Base-by-base conservation (phyloP, 1,140 invertebrate species). In the Armadillidium nasatum region DNA sequence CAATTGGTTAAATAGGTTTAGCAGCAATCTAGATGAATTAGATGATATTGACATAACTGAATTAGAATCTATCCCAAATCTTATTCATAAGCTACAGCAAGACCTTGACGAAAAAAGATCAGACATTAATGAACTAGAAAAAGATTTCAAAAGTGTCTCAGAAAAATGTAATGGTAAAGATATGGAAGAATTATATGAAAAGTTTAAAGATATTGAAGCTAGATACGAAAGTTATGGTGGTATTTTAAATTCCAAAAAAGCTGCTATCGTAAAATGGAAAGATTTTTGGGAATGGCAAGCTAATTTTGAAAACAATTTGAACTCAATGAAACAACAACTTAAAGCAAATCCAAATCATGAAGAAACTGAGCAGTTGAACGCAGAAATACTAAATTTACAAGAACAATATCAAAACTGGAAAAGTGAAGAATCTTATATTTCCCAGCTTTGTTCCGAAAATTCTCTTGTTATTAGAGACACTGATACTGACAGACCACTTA, bases 1-100 rank as follows among this genome's bases (percentile, higher is more conserved):
- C 70, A 91, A 90, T 72, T 96, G 93, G 93, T 89, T 96, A 84
- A 90, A 91, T 67, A 88, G 91, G 73, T 87, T 94, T 68, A 88
- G 90, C 80, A 86, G 88, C 21, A 90, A 92, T 81, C 88, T 93
- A 21, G 89, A 90, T 66, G 90, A 92, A 80, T 89, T 93, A 71
- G 91, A 92, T 84, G 92, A 94, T 83, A 79, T 81, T 50, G 80
- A 81, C 54, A 72, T 81, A 43, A 77, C 78, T 75, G 80, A 81
- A 54, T 71, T 81, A 33, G 80, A 81, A 15, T 54, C 74, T 7
- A 46, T 73, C 44, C 80, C 80, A 13, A 77, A 81, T 23, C 23
- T 78, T 4, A 88, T 95, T 73, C 92, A 95, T 82, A 88, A 89
- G 0, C 85, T 93, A 21, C 85, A 93, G 50, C 92, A 94, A 83